Conservation (phyloP, 2,113 vertebrate genomes). For the Anoplopoma fimbria region DNA sequence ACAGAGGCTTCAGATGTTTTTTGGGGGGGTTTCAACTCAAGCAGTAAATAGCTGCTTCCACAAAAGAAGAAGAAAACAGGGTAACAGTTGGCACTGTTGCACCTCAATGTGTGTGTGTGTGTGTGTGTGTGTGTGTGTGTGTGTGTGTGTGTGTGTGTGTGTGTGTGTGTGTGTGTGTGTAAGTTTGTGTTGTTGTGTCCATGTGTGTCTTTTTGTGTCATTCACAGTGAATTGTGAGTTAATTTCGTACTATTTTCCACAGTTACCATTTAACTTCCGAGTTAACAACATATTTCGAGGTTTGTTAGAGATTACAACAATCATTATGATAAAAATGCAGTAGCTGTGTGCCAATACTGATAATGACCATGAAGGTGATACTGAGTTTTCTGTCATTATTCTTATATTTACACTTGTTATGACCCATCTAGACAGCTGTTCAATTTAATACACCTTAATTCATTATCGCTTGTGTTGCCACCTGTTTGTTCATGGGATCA, state of each 20-base stretch:
- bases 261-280: not conserved
- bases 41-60: slow-evolving; percentile 27
- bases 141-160: not conserved
- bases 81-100: not conserved
- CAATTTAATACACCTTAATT: not conserved
- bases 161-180: not conserved
- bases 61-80: not conserved
- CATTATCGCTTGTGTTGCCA: slow-evolving; percentile 8
- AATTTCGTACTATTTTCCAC: not conserved
- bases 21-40: slow-evolving; percentile 16
- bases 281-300: not conserved
- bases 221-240: not conserved
- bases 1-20: slow-evolving; percentile 26
- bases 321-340: not conserved
- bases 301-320: not conserved
- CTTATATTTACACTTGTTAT: slow-evolving; percentile 2
- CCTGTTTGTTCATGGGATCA: slow-evolving; percentile 23
- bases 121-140: not conserved
- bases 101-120: not conserved
- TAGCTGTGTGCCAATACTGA: not conserved
- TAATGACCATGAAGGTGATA: slow-evolving; percentile 10
- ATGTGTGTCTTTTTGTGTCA: not conserved
- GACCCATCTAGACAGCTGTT: slow-evolving; percentile 32
- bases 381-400: not conserved
- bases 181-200: not conserved